phyloP scores from a whole-genome alignment of 2,113 vertebrate species.

The Oryzias javanicus region DNA sequence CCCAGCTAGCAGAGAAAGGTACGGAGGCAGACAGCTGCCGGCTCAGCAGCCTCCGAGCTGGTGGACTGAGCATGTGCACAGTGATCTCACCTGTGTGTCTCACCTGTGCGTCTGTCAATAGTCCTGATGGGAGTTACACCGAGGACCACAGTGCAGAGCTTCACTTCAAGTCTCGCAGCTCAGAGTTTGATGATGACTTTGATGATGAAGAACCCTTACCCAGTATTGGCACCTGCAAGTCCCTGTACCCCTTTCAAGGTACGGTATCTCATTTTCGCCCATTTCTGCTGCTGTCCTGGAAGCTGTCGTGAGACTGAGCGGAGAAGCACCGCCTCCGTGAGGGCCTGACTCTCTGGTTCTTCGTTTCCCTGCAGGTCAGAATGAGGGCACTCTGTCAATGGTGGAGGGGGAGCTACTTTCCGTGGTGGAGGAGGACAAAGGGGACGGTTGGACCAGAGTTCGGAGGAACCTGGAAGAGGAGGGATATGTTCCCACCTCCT shows the following conservation, averaged over 20 bases:
- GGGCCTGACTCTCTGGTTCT: background rate
- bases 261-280: background rate
- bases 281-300: background rate
- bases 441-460: conserved; percentile 95
- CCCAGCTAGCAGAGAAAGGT: conserved; percentile 81
- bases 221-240: conserved; percentile 94
- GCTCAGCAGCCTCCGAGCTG: too few species aligned
- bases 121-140: conserved; percentile 98
- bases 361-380: conserved; percentile 82
- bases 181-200: conserved; percentile 94
- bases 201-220: conserved; percentile 93
- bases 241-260: conserved; percentile 91
- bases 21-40: background rate
- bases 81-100: background rate
- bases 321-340: background rate
- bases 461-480: conserved; percentile 91
- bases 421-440: conserved; percentile 97
- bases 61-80: background rate
- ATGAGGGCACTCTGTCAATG: conserved; percentile 95
- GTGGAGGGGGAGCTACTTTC: conserved; percentile 90
- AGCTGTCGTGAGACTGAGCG: too few species aligned
- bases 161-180: conserved; percentile 86
- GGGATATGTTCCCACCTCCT: conserved; percentile 96
- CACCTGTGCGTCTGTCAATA: conserved; percentile 53
- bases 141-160: conserved; percentile 91